Percentiles rank a stretch among this genome's conserved stretches.
phyloP scores from a whole-genome alignment of 1,140 invertebrate genomes.

The Helicoverpa armigera region DNA sequence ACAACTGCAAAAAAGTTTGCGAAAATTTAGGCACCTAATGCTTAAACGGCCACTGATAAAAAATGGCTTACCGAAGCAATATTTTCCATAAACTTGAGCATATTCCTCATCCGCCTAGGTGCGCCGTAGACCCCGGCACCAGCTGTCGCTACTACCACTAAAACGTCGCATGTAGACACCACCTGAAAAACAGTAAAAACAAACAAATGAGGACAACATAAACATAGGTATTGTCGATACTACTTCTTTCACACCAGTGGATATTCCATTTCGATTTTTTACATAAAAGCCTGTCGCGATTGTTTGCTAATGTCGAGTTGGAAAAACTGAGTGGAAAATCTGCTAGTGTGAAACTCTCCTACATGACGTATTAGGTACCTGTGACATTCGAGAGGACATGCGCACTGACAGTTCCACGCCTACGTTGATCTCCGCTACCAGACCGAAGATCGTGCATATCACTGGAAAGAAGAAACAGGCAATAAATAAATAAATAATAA shows the following conservation, averaged over 20 bases:
- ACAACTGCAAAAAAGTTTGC: too few species aligned
- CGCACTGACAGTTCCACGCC: conserved; percentile 76
- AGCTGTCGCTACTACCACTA: conserved; percentile 79
- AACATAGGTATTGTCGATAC: too few species aligned
- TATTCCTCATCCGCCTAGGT: conserved; percentile 75
- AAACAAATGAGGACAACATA: too few species aligned
- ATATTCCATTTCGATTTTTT: too few species aligned
- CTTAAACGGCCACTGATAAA: neutral
- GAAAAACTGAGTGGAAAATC: too few species aligned
- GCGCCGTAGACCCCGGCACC: conserved; percentile 81
- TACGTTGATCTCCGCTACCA: conserved; percentile 77
- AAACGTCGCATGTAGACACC: conserved; percentile 81
- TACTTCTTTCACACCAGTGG: too few species aligned
- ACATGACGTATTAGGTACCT: conserved; percentile 26
- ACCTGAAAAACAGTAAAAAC: conserved; percentile 46
- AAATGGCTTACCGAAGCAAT: conserved; percentile 60
- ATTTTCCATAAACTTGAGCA: conserved; percentile 78
- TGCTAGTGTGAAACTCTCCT: too few species aligned
- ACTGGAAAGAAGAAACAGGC: conserved; percentile 61
- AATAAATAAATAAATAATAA: too few species aligned
- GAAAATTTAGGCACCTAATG: too few species aligned
- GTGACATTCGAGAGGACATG: conserved; percentile 79
- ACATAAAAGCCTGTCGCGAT: too few species aligned
- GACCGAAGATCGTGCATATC: conserved; percentile 73
- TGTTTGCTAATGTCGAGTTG: too few species aligned